Base-by-base conservation (phyloP, 2,797 vertebrate species). In the Onychomys arenicola region DNA sequence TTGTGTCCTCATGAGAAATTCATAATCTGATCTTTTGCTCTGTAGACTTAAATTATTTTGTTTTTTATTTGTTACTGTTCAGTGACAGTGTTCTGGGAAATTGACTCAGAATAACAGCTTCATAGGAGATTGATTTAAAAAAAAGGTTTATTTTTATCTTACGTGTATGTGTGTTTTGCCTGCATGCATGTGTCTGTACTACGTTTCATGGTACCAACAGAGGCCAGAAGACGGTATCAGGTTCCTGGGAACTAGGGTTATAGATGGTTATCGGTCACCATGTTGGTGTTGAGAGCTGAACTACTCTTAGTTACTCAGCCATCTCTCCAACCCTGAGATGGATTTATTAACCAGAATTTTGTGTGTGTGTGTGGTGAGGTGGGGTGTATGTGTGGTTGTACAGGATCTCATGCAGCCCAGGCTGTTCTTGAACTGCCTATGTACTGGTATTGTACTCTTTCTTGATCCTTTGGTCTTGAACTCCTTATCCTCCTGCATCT, bases 11-110 rank as follows among this genome's bases (percentile, higher is more conserved):
- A 83, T 65, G 63, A 83, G 71, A 46, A 94, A 55, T 76, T 75
- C 25, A 27, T 61, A 67, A n/a, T 86, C 37, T 92, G 40, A 16
- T 89, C 43, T 52, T 94, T 92, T 89, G 69, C 43, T 92, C 83
- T 90, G n/a, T 76, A 86, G 57, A 95, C 40, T 43, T 95, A 85
- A 52, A 59, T 49, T 92, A 46, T 65, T 92, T 90, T 29, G 90
- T 57, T 46, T 92, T 77, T 29, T 83, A 78, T 59, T 2, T 95
- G 23, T 95, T 84, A 86, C 69, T 40, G 14, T 63, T 73, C 17
- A 61, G 46, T 90, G 77, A 83, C 83, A 93, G 87, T 65, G 19
- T 88, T 75, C 77, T 94, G 43, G 37, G 19, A 84, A 87, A 78
- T 78, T 83, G 52, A 5, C 61, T 83, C 34, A 84, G n/a, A 81